Evolutionary conservation across 2,113 vertebrate genomes (phyloP).

Genomic region (Phrynosoma platyrhinos): DNA sequence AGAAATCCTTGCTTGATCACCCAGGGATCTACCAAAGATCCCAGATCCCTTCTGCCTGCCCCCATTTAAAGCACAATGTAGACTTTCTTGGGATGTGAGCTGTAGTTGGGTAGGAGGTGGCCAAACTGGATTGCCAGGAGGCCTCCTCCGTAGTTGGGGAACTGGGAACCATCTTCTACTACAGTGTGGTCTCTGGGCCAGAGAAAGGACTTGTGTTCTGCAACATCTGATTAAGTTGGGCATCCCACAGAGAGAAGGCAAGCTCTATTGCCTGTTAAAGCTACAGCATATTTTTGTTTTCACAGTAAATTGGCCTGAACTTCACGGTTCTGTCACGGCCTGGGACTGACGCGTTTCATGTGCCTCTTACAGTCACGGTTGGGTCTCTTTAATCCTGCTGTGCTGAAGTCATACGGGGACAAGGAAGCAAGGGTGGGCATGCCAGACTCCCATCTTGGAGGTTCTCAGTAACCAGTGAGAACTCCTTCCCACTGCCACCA

Average conservation of each 20-base stretch:
- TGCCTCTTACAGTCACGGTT: conserved; percentile 56
- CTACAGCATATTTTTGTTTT: conserved; percentile 18
- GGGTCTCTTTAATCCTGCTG: conserved; percentile 27
- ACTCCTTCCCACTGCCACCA: not conserved
- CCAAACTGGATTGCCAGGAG: not conserved
- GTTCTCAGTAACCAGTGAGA: not conserved
- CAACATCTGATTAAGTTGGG: not conserved
- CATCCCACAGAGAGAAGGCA: not conserved
- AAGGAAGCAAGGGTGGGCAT: not conserved
- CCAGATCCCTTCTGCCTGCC: no score
- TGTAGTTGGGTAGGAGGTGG: not conserved
- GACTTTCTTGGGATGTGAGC: not conserved
- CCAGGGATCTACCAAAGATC: not conserved
- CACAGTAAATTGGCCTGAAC: conserved; percentile 27
- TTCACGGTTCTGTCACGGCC: conserved; percentile 3
- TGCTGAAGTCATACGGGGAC: conserved; percentile 45
- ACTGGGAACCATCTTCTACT: not conserved
- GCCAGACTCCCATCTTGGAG: not conserved
- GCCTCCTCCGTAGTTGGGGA: not conserved
- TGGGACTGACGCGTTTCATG: conserved; percentile 12
- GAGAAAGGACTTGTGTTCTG: not conserved
- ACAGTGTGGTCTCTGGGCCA: not conserved
- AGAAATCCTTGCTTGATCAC: no score
- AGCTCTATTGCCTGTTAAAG: conserved; percentile 14
- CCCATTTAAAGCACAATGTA: not conserved